These are phyloP conservation scores for Drosophila phalerata DNA, from an alignment of 2,888 invertebrate genomes.

Conservation along the genomic window DNA sequence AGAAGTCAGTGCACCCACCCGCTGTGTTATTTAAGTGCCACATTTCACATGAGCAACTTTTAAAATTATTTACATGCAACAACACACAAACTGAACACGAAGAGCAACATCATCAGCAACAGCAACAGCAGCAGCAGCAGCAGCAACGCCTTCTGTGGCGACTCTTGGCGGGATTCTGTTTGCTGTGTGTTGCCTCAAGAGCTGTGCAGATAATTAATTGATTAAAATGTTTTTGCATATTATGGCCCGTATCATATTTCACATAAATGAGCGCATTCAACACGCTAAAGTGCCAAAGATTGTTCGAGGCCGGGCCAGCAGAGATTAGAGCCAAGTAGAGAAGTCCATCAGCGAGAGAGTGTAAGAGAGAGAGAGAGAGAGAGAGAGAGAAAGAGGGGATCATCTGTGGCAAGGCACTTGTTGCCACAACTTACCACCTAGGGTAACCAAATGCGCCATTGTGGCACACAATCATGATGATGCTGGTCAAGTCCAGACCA, in stretches of 20 bases:
- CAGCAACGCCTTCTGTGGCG: constrained; percentile 33
- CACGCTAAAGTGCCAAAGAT: constrained; percentile 82
- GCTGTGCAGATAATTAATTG: constrained; percentile 82
- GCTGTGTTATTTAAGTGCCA: constrained; percentile 78
- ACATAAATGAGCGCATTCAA: constrained; percentile 82
- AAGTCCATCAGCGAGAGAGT: constrained; percentile 32
- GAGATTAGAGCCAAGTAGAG: constrained; percentile 48
- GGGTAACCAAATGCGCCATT: constrained; percentile 60
- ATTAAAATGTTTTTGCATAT: constrained; percentile 83
- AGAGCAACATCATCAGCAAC: constrained; percentile 22
- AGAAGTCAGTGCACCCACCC: constrained; percentile 55
- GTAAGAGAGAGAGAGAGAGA: constrained; percentile 2
- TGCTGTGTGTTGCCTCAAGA: constrained; percentile 41
- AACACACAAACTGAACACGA: constrained; percentile 30
- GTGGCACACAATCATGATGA: constrained; percentile 48
- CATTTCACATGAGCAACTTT: constrained; percentile 80
- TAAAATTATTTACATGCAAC: constrained; percentile 74
- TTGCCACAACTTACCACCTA: constrained; percentile 82
- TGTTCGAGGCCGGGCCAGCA: constrained; percentile 44
- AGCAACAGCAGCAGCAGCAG: constrained; percentile 23
- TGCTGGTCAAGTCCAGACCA: constrained; percentile 14
- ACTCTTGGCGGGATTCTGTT: constrained; percentile 25
- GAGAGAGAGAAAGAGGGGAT: constrained; percentile 12
- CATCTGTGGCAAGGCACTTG: constrained; percentile 66
- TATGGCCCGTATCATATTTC: constrained; percentile 83